Evolutionary conservation across 2,113 vertebrate genomes (phyloP), one percentile per base, ranked within the genome.

Genomic region (Dissostichus mawsoni): DNA sequence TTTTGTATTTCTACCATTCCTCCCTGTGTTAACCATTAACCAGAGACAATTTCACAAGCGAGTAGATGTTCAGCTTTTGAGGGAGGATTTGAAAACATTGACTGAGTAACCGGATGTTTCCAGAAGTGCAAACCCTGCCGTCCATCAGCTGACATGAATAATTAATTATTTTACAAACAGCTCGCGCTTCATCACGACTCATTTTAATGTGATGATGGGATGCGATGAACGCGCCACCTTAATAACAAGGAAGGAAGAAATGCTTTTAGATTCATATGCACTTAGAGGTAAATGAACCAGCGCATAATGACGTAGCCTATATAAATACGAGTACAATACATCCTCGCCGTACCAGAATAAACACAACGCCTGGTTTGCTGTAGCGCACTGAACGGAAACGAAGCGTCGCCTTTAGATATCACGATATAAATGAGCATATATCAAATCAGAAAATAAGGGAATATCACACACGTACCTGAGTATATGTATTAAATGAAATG

Each of bases 401-500:
- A 11, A 23, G 51, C 23, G 3, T 36, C 25, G 18, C 41, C 14
- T 9, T 13, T 7, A 2, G 51, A 23, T 1, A 62, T 29, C 1
- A 10, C 11, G 8, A 18, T 8, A 16, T 2, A 36, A 67, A 55
- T 3, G 3, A 45, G 8, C 14, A 6, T 1, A 68, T 2, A 41
- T 65, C 10, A 33, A 13, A 52, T 41, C 36, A 68, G 25, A 45
- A 64, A 72, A 17, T 0, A 53, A 1, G 50, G 1, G 5, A 1
- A 2, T 13, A 20, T 10, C 11, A 3, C 50, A 4, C 53, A 69
- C 90, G 0, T 65, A 91, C 90, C 90, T 41, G 74, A 4, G 70
- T 52, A 36, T 67, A 63, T 69, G 83, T 3, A 18, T 23, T 51
- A 47, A 41, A 17, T 41, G 56, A 55, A 16, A 4, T 4, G 17